phyloP scores from a whole-genome alignment of 2,113 vertebrate species.

The Petroica traversi region DNA sequence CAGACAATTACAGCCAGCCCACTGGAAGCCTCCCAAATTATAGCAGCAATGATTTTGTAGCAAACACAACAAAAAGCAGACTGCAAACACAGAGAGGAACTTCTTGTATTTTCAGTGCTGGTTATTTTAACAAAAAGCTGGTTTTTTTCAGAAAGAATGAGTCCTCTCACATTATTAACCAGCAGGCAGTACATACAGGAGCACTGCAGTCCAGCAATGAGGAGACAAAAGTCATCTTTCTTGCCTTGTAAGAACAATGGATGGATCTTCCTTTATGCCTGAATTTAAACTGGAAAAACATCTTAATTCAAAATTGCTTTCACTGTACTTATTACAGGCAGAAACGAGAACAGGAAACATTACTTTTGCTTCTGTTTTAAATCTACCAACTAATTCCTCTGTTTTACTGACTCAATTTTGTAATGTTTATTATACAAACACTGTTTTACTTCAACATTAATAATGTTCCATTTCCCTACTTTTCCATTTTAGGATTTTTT shows the following conservation, averaged over 20 bases:
- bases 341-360: conserved; percentile 2
- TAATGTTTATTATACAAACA: neutral
- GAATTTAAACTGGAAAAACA: neutral
- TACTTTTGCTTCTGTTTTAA: conserved; percentile 25
- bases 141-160: neutral
- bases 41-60: neutral
- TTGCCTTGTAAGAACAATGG: neutral
- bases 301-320: neutral
- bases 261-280: neutral
- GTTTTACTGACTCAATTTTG: neutral
- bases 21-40: neutral
- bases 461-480: neutral
- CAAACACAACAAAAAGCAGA: neutral
- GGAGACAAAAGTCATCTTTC: neutral
- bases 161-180: neutral
- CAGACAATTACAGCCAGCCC: neutral
- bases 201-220: neutral
- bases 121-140: neutral
- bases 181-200: neutral
- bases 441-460: conserved; percentile 1
- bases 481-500: neutral
- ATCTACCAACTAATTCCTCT: neutral
- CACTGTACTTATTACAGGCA: neutral
- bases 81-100: neutral
- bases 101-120: neutral